Percentiles rank a stretch among this genome's conserved stretches.
Evolutionary conservation across 2,797 vertebrate genomes (phyloP).

Genomic region (Vipera latastei): DNA sequence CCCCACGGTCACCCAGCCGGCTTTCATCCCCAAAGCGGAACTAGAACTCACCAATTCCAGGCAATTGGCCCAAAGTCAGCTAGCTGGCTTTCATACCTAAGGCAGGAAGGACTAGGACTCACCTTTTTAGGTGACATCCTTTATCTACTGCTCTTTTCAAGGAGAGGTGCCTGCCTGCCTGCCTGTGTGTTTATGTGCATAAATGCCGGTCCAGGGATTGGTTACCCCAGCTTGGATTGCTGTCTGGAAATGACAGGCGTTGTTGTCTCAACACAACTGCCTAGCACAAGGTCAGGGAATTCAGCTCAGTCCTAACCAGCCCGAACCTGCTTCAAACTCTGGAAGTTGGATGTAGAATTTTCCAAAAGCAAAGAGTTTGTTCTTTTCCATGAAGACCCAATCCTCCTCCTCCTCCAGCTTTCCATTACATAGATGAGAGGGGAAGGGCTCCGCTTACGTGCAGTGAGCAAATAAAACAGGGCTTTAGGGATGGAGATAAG

Average conservation of each 20-base stretch:
- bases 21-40: accelerated
- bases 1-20: too few relatives aligned
- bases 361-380: too few relatives aligned
- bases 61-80: neutral
- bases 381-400: too few relatives aligned
- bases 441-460: neutral
- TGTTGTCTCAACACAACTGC: neutral
- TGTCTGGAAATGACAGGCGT: neutral
- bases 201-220: neutral
- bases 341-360: neutral
- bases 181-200: neutral
- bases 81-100: accelerated
- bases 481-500: neutral
- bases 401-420: neutral
- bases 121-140: neutral
- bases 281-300: neutral
- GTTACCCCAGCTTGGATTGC: neutral
- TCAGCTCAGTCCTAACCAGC: neutral
- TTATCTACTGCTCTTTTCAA: neutral
- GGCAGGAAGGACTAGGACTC: accelerated
- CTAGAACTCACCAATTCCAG: neutral
- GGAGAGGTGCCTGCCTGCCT: neutral
- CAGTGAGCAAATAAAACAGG: neutral
- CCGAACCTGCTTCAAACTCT: neutral
- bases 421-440: neutral